Conservation (phyloP, 2,113 vertebrate species). For the Limanda limanda region DNA sequence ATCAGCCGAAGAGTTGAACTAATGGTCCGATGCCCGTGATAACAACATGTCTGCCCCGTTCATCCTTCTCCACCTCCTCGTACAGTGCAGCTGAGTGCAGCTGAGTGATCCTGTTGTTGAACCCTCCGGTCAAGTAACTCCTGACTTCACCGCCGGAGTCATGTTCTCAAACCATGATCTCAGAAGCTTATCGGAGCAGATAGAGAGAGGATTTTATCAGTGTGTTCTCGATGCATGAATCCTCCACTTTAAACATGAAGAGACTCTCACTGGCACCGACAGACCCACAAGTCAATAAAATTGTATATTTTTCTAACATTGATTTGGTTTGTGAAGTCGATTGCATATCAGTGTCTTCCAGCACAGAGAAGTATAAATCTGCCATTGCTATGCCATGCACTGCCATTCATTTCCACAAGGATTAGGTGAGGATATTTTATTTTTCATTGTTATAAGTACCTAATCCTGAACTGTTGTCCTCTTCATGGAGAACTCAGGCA, state of each 20-base stretch:
- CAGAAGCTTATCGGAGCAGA: not conserved
- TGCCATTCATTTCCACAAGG: not conserved
- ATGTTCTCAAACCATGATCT: not conserved
- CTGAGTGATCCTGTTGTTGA: constrained; percentile 32
- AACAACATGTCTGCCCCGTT: constrained; percentile 11
- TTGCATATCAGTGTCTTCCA: not conserved
- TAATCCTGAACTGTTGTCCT: not conserved
- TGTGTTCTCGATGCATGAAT: not conserved
- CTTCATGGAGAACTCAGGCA: not conserved
- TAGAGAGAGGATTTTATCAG: not conserved
- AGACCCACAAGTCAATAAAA: too few relatives aligned
- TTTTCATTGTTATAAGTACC: not conserved
- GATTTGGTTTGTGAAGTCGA: too few relatives aligned
- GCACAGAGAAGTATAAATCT: not conserved
- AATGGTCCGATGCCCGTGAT: constrained; percentile 24
- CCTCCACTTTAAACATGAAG: not conserved
- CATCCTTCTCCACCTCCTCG: constrained; percentile 22
- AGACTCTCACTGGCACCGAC: too few relatives aligned
- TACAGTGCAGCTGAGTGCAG: constrained; percentile 24
- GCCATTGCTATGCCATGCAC: not conserved
- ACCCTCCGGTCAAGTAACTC: constrained; percentile 22
- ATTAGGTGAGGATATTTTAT: too few relatives aligned
- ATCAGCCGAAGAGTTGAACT: constrained; percentile 5
- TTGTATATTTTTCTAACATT: too few relatives aligned
- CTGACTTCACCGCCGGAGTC: constrained; percentile 2